phyloP scores from a whole-genome alignment of 2,888 invertebrate genomes.

The Ferdinandea cuprea region DNA sequence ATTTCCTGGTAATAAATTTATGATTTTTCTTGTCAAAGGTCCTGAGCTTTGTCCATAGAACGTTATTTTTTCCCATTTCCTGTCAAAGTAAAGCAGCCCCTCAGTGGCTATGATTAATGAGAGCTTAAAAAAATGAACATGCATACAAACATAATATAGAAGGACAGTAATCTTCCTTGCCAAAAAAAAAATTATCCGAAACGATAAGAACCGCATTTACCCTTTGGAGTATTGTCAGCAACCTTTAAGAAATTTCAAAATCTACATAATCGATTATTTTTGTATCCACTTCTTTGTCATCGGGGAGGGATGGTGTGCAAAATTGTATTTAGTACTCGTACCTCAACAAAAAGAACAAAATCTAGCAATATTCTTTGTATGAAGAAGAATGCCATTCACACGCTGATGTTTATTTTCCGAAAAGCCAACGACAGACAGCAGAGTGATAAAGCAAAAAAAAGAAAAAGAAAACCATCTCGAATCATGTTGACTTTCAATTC shows the following conservation, averaged over 20 bases:
- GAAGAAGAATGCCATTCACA: conserved; percentile 17
- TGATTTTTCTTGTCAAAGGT: conserved; percentile 60
- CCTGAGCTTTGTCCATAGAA: conserved; percentile 52
- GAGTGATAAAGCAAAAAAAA: background rate
- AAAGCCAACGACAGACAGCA: conserved; percentile 28
- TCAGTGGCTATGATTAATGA: conserved; percentile 67
- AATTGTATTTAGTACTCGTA: background rate
- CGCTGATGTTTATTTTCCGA: conserved; percentile 27
- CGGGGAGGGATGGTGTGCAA: background rate
- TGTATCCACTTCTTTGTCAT: background rate
- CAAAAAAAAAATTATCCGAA: conserved; percentile 26
- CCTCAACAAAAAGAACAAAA: no score
- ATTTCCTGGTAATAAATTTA: conserved; percentile 60
- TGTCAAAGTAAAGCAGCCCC: conserved; percentile 27
- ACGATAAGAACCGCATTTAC: conserved; percentile 47
- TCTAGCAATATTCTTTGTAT: background rate
- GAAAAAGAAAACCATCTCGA: conserved; percentile 43
- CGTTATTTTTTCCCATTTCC: conserved; percentile 18
- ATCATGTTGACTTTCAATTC: conserved; percentile 68
- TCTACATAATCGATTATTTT: conserved; percentile 66
- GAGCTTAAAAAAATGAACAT: background rate
- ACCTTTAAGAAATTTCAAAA: conserved; percentile 62
- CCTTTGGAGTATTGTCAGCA: conserved; percentile 36
- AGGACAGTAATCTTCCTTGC: background rate
- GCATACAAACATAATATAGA: no score